These are phyloP conservation scores for Autographa gamma DNA, from an alignment of 2,888 invertebrate genomes.

Conservation along the genomic window DNA sequence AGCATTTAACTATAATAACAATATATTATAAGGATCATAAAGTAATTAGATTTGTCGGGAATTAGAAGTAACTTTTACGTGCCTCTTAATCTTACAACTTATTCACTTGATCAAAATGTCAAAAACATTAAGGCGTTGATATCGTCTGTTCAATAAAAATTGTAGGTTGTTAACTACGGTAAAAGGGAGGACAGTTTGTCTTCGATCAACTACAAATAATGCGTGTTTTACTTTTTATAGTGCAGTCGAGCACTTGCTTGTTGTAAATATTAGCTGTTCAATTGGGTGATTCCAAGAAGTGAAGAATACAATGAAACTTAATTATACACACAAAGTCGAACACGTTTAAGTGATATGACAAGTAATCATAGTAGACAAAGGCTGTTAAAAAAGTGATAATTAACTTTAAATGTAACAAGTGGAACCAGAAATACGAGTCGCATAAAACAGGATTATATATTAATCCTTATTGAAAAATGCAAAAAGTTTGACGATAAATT, in stretches of 20 bases:
- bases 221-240: not conserved
- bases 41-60: not conserved
- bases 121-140: not conserved
- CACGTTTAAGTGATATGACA: not conserved
- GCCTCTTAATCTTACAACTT: not conserved
- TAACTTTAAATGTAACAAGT: conserved; percentile 10
- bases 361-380: not conserved
- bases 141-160: not conserved
- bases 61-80: not conserved
- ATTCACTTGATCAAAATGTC: not conserved
- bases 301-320: not conserved
- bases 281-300: not conserved
- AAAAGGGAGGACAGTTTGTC: conserved; percentile 3
- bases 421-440: conserved; percentile 24
- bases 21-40: not conserved
- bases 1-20: conserved; percentile 3
- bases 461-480: conserved; percentile 37
- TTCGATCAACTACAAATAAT: not conserved
- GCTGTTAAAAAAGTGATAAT: not conserved
- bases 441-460: conserved; percentile 30
- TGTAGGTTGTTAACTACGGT: not conserved
- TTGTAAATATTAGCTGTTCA: not conserved
- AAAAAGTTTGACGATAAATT: conserved; percentile 52
- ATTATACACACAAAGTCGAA: not conserved
- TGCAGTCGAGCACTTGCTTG: not conserved